Percentiles rank a stretch among this genome's conserved stretches.
phyloP scores from a whole-genome alignment of 2,797 vertebrate species.

The Petrocephalus sullivani region DNA sequence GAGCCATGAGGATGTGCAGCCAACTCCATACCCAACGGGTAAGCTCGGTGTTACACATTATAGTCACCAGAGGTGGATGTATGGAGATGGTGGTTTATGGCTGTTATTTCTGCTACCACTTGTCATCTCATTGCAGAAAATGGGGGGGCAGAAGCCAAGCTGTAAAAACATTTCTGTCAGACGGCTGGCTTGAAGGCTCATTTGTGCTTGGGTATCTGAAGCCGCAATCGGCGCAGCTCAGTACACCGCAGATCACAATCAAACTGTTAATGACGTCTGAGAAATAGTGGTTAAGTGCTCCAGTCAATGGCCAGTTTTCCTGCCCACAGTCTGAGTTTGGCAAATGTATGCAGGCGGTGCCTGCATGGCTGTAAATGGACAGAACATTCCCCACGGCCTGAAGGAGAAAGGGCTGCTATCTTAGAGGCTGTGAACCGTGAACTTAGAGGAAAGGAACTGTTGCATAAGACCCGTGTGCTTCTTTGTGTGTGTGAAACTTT shows the following conservation, averaged over 20 bases:
- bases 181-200: conserved; percentile 52
- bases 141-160: conserved; percentile 46
- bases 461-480: background rate
- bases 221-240: conserved; percentile 43
- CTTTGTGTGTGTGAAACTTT: background rate
- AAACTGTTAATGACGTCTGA: background rate
- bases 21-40: conserved; percentile 65
- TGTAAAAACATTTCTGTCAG: conserved; percentile 43
- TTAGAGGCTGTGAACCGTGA: background rate
- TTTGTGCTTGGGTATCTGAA: conserved; percentile 47
- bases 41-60: conserved; percentile 45
- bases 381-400: background rate
- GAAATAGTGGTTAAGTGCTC: background rate
- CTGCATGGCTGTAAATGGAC: background rate
- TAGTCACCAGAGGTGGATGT: background rate
- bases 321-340: background rate
- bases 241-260: background rate
- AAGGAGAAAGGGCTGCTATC: background rate
- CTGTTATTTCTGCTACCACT: background rate
- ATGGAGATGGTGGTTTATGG: background rate
- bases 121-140: background rate
- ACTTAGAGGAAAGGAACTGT: background rate
- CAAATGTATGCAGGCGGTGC: background rate
- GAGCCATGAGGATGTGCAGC: conserved; percentile 41
- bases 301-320: background rate